phyloP scores from a whole-genome alignment of 1,140 invertebrate genomes.

The Zaprionus ghesquierei region DNA sequence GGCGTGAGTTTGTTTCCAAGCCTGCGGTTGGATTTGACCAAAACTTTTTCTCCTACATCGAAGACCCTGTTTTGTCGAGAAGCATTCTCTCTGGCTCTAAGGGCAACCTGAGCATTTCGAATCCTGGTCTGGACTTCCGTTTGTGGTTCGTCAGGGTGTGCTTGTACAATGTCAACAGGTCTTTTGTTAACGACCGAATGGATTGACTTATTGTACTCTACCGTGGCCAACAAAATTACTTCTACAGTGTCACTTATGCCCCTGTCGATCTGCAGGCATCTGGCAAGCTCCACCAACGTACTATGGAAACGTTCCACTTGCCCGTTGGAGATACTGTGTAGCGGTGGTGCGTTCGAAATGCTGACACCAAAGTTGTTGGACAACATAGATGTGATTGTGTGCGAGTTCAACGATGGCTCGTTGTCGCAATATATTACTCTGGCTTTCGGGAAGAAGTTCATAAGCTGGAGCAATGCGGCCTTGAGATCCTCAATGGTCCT shows the following conservation, averaged over 20 bases:
- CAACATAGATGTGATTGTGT: neutral
- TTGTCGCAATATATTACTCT: neutral
- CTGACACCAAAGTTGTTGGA: constrained; percentile 1
- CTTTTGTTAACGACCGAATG: no score
- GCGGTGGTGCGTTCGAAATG: constrained; percentile 8
- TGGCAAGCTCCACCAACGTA: constrained; percentile 3
- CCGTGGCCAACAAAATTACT: neutral
- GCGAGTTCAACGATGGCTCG: no score
- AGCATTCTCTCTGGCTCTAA: constrained; percentile 19
- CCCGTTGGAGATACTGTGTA: constrained; percentile 21
- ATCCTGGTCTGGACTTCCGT: no score
- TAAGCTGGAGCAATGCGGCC: no score
- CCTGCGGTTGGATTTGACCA: constrained; percentile 21
- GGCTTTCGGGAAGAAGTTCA: no score
- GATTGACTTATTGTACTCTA: neutral
- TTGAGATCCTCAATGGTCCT: no score
- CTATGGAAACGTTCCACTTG: constrained; percentile 18
- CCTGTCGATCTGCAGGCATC: neutral
- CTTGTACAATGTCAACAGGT: no score
- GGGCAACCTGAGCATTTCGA: neutral
- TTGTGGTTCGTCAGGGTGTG: no score
- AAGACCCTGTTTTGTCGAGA: constrained; percentile 15
- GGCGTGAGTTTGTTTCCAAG: no score
- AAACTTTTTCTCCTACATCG: constrained; percentile 16
- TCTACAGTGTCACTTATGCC: neutral